These are phyloP conservation scores for Phania funesta DNA, from an alignment of 2,888 invertebrate species.

Conservation along the genomic window DNA sequence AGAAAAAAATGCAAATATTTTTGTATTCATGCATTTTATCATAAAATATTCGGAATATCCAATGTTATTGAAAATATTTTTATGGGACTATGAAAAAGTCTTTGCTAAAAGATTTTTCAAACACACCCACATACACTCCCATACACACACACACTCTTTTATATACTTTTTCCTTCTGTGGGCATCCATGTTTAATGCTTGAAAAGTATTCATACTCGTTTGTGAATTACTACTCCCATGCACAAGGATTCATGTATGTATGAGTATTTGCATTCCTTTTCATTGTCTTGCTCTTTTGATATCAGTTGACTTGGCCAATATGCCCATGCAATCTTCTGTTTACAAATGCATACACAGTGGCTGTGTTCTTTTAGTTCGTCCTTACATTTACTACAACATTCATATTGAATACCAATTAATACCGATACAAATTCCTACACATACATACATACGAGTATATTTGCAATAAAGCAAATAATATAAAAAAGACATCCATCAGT, in stretches of 20 bases:
- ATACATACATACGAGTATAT: not conserved
- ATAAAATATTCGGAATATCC: constrained; percentile 8
- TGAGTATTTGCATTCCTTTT: constrained; percentile 17
- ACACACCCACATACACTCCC: not conserved
- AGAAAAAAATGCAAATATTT: not conserved
- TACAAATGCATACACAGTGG: not conserved
- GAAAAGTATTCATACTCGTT: not conserved
- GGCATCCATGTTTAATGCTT: constrained; percentile 21
- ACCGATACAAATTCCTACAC: not conserved
- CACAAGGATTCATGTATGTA: not conserved
- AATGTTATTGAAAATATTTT: constrained; percentile 44
- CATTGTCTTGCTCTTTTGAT: constrained; percentile 45
- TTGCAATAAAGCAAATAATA: not conserved
- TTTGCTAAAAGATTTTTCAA: constrained; percentile 28
- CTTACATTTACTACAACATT: constrained; percentile 49
- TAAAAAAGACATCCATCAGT: not conserved
- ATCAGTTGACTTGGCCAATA: constrained; percentile 30
- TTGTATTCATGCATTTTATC: constrained; percentile 5
- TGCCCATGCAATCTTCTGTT: not conserved
- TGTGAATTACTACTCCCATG: not conserved
- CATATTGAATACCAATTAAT: constrained; percentile 58
- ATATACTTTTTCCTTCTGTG: not conserved
- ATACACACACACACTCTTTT: not conserved
- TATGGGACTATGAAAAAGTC: not conserved
- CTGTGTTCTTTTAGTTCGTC: not conserved